Conservation (phyloP, 2,797 vertebrate genomes). For the Catostomus latipinnis region DNA sequence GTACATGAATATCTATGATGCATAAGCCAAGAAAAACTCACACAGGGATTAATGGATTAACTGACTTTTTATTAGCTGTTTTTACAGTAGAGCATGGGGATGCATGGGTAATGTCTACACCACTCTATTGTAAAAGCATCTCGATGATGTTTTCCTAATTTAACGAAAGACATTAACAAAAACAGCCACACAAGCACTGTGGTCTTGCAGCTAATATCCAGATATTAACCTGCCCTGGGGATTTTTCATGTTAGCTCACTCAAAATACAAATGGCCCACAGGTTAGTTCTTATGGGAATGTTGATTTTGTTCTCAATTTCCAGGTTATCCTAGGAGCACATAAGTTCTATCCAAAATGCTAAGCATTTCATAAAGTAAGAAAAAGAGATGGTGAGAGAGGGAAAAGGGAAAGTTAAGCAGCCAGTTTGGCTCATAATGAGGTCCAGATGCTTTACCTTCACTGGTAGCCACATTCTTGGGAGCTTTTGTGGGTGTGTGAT, state of each 20-base stretch:
- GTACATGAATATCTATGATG: slow-evolving; percentile 8
- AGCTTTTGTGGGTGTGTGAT: slow-evolving; percentile 95
- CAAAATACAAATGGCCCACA: slow-evolving; percentile 63
- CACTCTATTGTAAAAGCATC: background rate
- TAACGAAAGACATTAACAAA: slow-evolving; percentile 13
- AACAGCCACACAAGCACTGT: slow-evolving; percentile 33
- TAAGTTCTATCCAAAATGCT: slow-evolving; percentile 76
- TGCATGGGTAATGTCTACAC: slow-evolving; percentile 3
- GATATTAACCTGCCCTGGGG: slow-evolving; percentile 44
- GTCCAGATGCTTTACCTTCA: slow-evolving; percentile 93
- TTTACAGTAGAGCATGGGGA: background rate
- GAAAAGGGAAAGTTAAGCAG: slow-evolving; percentile 48
- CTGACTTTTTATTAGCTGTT: slow-evolving; percentile 28
- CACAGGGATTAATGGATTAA: slow-evolving; percentile 36
- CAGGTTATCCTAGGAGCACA: slow-evolving; percentile 75
- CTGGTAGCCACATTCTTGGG: slow-evolving; percentile 95
- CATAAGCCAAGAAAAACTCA: slow-evolving; percentile 4
- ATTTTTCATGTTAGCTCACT: slow-evolving; percentile 62
- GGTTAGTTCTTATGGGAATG: slow-evolving; percentile 68
- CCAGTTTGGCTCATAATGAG: slow-evolving; percentile 77
- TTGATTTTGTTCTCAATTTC: slow-evolving; percentile 77
- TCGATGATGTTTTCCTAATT: slow-evolving; percentile 36
- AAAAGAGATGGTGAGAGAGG: slow-evolving; percentile 39
- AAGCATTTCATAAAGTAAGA: slow-evolving; percentile 61
- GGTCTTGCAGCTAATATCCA: slow-evolving; percentile 27